Evolutionary conservation across 2,888 invertebrate species (phyloP), one percentile per base, ranked within the genome.

Genomic region (Clitarchus hookeri): DNA sequence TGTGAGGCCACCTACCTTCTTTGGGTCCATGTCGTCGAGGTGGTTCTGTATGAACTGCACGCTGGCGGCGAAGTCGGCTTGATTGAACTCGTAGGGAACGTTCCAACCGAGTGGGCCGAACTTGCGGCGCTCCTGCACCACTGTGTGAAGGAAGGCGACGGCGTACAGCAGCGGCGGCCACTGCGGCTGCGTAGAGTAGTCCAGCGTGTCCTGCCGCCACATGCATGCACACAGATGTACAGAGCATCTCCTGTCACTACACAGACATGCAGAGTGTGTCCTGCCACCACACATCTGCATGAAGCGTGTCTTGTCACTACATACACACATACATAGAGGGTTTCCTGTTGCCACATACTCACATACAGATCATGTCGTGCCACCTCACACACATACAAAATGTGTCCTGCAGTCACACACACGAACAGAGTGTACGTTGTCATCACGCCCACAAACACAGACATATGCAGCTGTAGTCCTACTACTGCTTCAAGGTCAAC

Each of bases 81-180:
- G 98, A 92, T 98, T 98, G 91, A 99, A 99, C 91, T 99, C 98
- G 90, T 99, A 99, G 0, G 98, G 98, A 88, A 98, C 94, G 91
- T 99, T 99, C 99, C 99, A 99, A 13, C 98, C 98, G 23, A 99
- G 93, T 0, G 98, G 98, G 0, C 99, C 98, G 91, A 98, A 99
- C 92, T 99, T 99, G 88, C 98, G 93, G 88, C 98, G 93, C 91
- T 99, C 99, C 92, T 98, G 98, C 0, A 99, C 96, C 48, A 98
- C 97, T 0, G 98, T 98, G 89, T 99, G 98, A 54, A 99, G 92
- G 92, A 99, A 99, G 44, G 98, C 98, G 0, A 98, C 97, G 0
- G 97, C 97, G 89, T 98, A 99, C 25, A 99, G 92, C 86, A 98
- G 92, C 0, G 98, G 97, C 8, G 98, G 98, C 98, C 98, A 99